Evolutionary conservation across 2,113 vertebrate species (phyloP).

Genomic region (Lepisosteus oculatus): DNA sequence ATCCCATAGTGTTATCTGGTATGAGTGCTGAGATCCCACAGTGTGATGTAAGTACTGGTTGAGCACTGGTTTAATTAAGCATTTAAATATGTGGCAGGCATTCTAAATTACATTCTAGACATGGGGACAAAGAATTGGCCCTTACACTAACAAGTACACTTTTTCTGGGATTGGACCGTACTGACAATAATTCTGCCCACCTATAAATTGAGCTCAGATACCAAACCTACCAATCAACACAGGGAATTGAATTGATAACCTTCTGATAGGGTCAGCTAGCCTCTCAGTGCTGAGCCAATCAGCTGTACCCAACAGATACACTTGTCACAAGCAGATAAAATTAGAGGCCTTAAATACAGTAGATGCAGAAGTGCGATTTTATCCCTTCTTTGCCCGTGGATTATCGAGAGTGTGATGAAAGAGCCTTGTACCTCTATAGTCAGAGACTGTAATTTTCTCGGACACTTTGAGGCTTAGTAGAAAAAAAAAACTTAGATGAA

Average conservation of each 20-base stretch:
- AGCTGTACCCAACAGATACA: slow-evolving; percentile 1
- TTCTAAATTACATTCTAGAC: too few relatives aligned
- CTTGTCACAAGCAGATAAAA: background rate
- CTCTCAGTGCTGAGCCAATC: background rate
- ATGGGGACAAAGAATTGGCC: too few relatives aligned
- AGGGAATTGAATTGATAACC: slow-evolving; percentile 2
- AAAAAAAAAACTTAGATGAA: slow-evolving; percentile 59
- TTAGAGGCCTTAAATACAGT: slow-evolving; percentile 1
- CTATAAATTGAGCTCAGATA: background rate
- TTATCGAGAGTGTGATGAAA: slow-evolving; percentile 55
- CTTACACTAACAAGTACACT: too few relatives aligned
- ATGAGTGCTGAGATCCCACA: too few relatives aligned
- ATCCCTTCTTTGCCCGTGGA: slow-evolving; percentile 46
- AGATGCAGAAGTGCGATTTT: background rate
- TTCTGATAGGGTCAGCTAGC: background rate
- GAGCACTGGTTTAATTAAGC: too few relatives aligned
- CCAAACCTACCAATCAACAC: background rate
- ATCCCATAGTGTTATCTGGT: too few relatives aligned
- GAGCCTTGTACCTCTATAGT: slow-evolving; percentile 42
- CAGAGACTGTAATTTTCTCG: slow-evolving; percentile 54
- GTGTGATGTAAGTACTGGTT: too few relatives aligned
- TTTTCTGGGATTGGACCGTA: too few relatives aligned
- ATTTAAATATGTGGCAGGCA: too few relatives aligned
- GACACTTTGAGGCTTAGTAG: slow-evolving; percentile 55
- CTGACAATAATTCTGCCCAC: background rate